Percentiles rank a stretch among this genome's conserved stretches.
Evolutionary conservation across 2,888 invertebrate genomes (phyloP).

Genomic region (Caenorhabditis sinica): DNA sequence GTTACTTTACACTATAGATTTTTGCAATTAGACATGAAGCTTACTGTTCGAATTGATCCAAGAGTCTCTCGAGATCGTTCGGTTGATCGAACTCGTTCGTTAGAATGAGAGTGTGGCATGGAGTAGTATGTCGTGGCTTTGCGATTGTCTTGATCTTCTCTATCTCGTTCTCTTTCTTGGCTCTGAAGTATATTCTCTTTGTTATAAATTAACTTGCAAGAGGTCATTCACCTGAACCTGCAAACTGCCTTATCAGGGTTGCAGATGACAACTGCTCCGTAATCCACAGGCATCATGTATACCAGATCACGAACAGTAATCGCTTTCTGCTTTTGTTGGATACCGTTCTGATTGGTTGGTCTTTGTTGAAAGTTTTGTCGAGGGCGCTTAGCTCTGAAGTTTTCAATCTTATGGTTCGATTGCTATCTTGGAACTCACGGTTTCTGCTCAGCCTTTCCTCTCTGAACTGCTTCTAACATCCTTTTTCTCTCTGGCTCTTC

Average conservation of each 20-base stretch:
- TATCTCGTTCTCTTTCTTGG: neutral
- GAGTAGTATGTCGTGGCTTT: slow-evolving; percentile 16
- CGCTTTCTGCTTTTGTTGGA: neutral
- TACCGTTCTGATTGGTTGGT: neutral
- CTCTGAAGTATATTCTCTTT: neutral
- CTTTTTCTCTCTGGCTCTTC: neutral
- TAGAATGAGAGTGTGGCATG: slow-evolving; percentile 18
- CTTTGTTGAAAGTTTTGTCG: neutral
- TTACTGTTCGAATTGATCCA: neutral
- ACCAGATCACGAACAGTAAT: slow-evolving; percentile 23
- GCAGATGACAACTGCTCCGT: slow-evolving; percentile 12
- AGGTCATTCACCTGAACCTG: slow-evolving; percentile 18
- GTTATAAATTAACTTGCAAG: neutral
- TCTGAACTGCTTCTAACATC: neutral
- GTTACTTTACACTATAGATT: too few relatives aligned
- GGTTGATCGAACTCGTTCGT: neutral
- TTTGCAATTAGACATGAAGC: neutral
- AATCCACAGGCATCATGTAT: slow-evolving; percentile 8
- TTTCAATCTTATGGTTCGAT: too few relatives aligned
- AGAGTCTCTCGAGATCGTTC: slow-evolving; percentile 1
- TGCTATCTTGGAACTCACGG: too few relatives aligned
- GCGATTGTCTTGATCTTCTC: slow-evolving; percentile 30
- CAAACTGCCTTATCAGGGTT: neutral
- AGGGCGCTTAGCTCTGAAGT: slow-evolving; percentile 5
- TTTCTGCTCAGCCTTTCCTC: neutral